Base-by-base conservation (phyloP, 2,888 invertebrate species). In the Pammene fasciana region DNA sequence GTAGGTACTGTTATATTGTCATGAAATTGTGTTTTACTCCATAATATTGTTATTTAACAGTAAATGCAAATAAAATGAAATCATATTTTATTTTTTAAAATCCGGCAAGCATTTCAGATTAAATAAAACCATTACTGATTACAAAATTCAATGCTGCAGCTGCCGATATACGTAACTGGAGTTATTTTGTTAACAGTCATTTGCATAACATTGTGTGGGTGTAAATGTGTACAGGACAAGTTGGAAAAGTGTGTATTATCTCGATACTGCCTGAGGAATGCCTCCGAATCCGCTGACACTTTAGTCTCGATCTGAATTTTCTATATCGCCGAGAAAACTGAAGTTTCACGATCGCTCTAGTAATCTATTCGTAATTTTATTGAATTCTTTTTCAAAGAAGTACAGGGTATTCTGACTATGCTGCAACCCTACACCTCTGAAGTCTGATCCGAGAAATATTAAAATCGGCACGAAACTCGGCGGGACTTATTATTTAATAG, bases 221-320 rank as follows among this genome's bases (percentile, higher is more conserved):
- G 46, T 61, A 48, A 61, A 65, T 64, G 59, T 59, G 52, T 52
- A 59, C 59, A 14, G 54, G 16, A 54, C 16, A 43, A 68, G 64
- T 59, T 65, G 16, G 62, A 13, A 18, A 50, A 67, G 26, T 61
- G 68, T 60, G 68, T 70, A 65, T 65, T 68, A 70, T 60, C 57
- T 57, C 65, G 59, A 59, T 65, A 38, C 46, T n/a, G 81, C 82
- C 76, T 75, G 74, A 78, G 81, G 82, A 84, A 83, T 83, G 80
- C 79, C 77, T 81, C 82, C 79, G 75, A 82, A 82, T 85, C 72
- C 71, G 67, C 67, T 70, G 67, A 72, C 86, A 87, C 83, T 86
- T 82, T 84, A 84, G 87, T 87, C 86, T 85, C 77, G 81, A 85
- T 87, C 75, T 76, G 68, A 87, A 86, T 80, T 87, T 88, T 82